These are phyloP conservation scores for Drosophila bifasciata DNA, from an alignment of 1,140 invertebrate genomes.

Conservation along the genomic window DNA sequence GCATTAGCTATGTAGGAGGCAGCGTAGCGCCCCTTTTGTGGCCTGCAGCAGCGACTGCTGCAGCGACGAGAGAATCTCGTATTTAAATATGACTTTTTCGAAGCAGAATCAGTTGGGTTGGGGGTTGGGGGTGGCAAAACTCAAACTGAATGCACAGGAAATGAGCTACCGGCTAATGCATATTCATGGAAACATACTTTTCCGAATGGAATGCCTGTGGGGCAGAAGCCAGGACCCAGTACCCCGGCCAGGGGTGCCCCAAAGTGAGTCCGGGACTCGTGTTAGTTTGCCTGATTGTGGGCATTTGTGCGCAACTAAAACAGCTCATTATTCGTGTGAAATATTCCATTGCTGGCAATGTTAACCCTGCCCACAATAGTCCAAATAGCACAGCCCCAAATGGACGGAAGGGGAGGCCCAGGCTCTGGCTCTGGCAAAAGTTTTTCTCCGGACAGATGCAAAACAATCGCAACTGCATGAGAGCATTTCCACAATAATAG, in stretches of 20 bases:
- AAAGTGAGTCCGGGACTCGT: constrained; percentile 15
- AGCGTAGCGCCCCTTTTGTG: too few species aligned
- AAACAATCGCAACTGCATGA: constrained; percentile 20
- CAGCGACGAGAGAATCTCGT: constrained; percentile 20
- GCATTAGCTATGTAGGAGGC: constrained; percentile 1
- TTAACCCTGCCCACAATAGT: constrained; percentile 17
- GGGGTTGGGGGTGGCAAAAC: constrained; percentile 6
- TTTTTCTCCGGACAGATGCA: constrained; percentile 3
- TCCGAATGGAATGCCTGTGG: not conserved
- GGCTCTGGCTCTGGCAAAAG: not conserved
- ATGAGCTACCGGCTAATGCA: constrained; percentile 42
- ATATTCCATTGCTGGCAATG: constrained; percentile 16
- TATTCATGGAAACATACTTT: constrained; percentile 53
- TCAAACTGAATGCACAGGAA: constrained; percentile 44
- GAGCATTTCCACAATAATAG: constrained; percentile 30
- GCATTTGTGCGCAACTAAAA: constrained; percentile 39
- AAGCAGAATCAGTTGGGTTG: constrained; percentile 11
- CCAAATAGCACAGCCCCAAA: not conserved
- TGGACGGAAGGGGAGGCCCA: too few species aligned
- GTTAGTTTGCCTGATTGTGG: constrained; percentile 38
- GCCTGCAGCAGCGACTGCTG: too few species aligned
- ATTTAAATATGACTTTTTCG: constrained; percentile 44
- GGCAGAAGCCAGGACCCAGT: not conserved
- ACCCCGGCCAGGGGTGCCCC: not conserved
- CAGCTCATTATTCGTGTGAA: constrained; percentile 36